Evolutionary conservation across 2,888 invertebrate species (phyloP).

Genomic region (Zaprionus bogoriensis): DNA sequence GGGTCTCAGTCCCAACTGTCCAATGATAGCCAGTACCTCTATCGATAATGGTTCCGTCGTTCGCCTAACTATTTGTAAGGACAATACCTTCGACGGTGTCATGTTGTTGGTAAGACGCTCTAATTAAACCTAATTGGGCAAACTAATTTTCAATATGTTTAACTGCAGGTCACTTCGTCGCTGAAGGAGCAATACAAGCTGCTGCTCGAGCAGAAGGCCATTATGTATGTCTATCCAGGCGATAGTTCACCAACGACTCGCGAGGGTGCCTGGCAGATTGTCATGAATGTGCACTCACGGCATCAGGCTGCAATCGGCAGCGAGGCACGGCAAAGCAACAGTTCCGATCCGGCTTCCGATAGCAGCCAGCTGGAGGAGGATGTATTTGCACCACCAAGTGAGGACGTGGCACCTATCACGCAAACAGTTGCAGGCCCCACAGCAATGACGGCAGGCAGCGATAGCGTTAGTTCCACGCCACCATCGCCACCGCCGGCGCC

Average conservation of each 20-base stretch:
- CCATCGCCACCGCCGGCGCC: slow-evolving; percentile 49
- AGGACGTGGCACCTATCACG: slow-evolving; percentile 53
- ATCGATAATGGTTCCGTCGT: slow-evolving; percentile 82
- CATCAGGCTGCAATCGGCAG: slow-evolving; percentile 29
- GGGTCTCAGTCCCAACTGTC: slow-evolving; percentile 82
- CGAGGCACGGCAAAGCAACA: slow-evolving; percentile 70
- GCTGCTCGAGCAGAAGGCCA: slow-evolving; percentile 90
- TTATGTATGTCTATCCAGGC: slow-evolving; percentile 88
- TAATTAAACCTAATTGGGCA: neutral
- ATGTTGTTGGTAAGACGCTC: slow-evolving; percentile 83
- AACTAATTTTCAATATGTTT: neutral
- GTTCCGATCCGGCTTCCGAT: slow-evolving; percentile 80
- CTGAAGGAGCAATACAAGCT: slow-evolving; percentile 92
- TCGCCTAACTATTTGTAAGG: slow-evolving; percentile 85
- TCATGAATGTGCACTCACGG: slow-evolving; percentile 79
- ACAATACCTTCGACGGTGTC: slow-evolving; percentile 86
- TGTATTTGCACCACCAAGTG: slow-evolving; percentile 67
- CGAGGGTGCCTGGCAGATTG: slow-evolving; percentile 82
- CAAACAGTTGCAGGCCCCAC: slow-evolving; percentile 30
- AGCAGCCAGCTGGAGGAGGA: slow-evolving; percentile 80
- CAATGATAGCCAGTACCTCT: slow-evolving; percentile 82
- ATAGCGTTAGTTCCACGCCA: slow-evolving; percentile 8
- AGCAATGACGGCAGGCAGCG: slow-evolving; percentile 2
- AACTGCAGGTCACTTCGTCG: slow-evolving; percentile 87
- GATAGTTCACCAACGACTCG: slow-evolving; percentile 80